phyloP scores from a whole-genome alignment of 1,140 invertebrate species.

The Aphaenogaster floridana region DNA sequence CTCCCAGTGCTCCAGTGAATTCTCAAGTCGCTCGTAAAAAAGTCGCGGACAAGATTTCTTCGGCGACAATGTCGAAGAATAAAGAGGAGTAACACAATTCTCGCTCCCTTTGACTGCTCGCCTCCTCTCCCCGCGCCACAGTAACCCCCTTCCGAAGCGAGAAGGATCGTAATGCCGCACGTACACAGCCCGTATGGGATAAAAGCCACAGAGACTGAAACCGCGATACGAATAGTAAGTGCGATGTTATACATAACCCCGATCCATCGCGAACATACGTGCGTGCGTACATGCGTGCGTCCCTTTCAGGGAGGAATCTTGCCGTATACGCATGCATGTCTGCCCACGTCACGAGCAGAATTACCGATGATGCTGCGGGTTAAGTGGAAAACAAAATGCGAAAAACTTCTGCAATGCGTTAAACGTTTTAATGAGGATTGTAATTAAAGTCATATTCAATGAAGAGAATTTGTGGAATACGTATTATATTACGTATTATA shows the following conservation, averaged over 20 bases:
- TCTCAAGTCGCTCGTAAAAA: conserved; percentile 52
- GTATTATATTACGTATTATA: not conserved
- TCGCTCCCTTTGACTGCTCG: not conserved
- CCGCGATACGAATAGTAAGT: conserved; percentile 57
- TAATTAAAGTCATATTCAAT: not conserved
- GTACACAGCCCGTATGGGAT: conserved; percentile 49
- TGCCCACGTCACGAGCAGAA: conserved; percentile 1
- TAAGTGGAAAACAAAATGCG: not conserved
- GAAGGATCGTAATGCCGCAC: conserved; percentile 46
- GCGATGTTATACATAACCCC: conserved; percentile 23
- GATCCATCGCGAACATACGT: conserved; percentile 23
- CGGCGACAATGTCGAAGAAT: conserved; percentile 44
- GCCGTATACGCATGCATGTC: not conserved
- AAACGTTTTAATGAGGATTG: not conserved
- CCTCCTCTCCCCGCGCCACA: not conserved
- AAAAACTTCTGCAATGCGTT: not conserved
- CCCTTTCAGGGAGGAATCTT: conserved; percentile 14
- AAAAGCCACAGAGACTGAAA: conserved; percentile 50
- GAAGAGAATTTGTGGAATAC: not conserved
- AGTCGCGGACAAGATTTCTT: conserved; percentile 39
- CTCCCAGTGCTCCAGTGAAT: conserved; percentile 22
- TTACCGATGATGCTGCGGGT: conserved; percentile 35
- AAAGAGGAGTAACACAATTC: conserved; percentile 27
- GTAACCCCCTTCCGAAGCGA: not conserved
- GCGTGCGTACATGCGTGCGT: not conserved